Percentiles rank a stretch among this genome's conserved stretches.
Evolutionary conservation across 2,888 invertebrate genomes (phyloP).

Genomic region (Ashinkailepas kermadecensis): DNA sequence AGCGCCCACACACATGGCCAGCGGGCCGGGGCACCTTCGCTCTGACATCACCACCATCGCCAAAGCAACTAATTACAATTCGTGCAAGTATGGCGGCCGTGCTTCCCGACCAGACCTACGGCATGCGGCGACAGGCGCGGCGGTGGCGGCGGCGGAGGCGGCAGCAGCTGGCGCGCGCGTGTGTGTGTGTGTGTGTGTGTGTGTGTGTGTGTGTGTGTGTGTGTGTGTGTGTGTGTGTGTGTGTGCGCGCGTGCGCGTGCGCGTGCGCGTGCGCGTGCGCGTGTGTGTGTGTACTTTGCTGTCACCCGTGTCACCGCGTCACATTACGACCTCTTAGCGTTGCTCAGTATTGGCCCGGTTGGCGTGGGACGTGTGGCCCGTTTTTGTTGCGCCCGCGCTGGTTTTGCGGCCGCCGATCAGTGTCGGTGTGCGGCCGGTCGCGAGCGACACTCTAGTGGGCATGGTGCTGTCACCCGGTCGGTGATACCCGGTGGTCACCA

Average conservation of each 20-base stretch:
- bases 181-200: too few relatives aligned
- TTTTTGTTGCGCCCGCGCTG: background rate
- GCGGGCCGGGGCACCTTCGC: background rate
- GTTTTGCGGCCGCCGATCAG: background rate
- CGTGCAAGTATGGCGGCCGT: background rate
- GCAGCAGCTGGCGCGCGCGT: too few relatives aligned
- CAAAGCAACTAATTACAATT: constrained; percentile 5
- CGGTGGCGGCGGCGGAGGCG: background rate
- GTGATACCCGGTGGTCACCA: too few relatives aligned
- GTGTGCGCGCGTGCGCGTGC: too few relatives aligned
- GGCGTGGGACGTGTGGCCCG: background rate
- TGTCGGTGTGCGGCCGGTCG: background rate
- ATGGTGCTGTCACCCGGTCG: too few relatives aligned
- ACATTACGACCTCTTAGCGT: background rate
- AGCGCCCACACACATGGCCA: background rate
- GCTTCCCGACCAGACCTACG: background rate
- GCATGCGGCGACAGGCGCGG: background rate
- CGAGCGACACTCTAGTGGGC: too few relatives aligned
- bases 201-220: too few relatives aligned
- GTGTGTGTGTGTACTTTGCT: background rate
- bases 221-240: too few relatives aligned
- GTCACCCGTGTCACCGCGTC: background rate
- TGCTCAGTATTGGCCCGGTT: background rate
- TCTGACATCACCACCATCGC: background rate
- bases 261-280: too few relatives aligned